Evolutionary conservation across 1,140 invertebrate genomes (phyloP), one percentile per base, ranked within the genome.

Genomic region (Papilio aristodemus): DNA sequence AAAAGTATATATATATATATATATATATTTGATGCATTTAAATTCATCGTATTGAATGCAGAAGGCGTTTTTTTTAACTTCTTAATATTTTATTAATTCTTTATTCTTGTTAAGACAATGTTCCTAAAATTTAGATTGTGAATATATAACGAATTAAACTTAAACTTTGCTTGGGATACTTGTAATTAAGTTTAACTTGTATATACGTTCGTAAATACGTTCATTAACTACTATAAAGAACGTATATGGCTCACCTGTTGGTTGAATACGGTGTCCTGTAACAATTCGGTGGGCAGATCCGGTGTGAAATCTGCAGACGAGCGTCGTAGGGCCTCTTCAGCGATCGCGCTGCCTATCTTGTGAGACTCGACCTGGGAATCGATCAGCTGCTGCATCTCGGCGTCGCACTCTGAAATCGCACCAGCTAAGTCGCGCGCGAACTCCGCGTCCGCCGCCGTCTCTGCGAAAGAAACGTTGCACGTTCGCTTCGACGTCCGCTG

Each of bases 311-410:
- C 85, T 0, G 86, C 75, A 84, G 92, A 83, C 93, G 94, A 75
- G 82, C 92, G 75, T 93, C 94, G 71, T 69, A 95, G 78, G 22
- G 94, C 94, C 80, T 95, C 94, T 59, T 96, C 95, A 0, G 95
- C 95, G 80, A 96, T 96, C 81, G 95, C 94, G 25, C 94, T 92
- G 25, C 96, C 96, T 73, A 96, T 96, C 91, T 96, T 96, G 84
- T 95, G 95, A 62, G 95, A 95, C 85, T 96, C 95, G 43, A 96
- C 93, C 72, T 96, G 95, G 43, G 93, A 94, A 75, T 93, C 94
- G 75, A 96, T 95, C 71, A 96, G 86, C 66, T 92, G 90, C 75
- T 95, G 94, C 84, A 96, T 94, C 54, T 95, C 95, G 59, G 92
- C 89, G 59, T 92, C 92, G 39, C 86, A 86, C 17, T 87, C 90